A percentile compares a stretch with the other conserved stretches of the same genome.
These are phyloP conservation scores for Physocephala rufipes DNA, from an alignment of 2,888 invertebrate genomes.

Conservation along the genomic window DNA sequence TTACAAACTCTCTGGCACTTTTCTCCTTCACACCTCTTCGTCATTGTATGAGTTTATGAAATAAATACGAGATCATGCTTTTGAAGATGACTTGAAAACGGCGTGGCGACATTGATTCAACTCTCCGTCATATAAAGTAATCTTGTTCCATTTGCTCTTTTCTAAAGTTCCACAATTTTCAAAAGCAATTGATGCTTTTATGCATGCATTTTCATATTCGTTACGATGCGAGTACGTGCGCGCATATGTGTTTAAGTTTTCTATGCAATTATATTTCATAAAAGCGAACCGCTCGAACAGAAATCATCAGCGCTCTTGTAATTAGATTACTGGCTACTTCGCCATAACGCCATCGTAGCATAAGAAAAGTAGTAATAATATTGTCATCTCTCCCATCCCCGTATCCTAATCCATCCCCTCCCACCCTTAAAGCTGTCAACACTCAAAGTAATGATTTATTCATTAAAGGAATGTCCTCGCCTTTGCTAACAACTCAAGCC, in stretches of 20 bases:
- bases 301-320: conserved; percentile 39
- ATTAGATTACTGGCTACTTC: conserved; percentile 35
- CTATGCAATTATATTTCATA: neutral
- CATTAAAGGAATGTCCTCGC: conserved; percentile 17
- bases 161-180: conserved; percentile 11
- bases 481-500: neutral
- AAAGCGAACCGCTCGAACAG: conserved; percentile 13
- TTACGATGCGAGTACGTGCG: neutral
- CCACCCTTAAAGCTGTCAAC: too few species aligned
- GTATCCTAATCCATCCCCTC: too few species aligned
- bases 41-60: conserved; percentile 19
- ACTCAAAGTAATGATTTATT: conserved; percentile 1
- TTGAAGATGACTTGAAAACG: too few species aligned
- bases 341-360: neutral
- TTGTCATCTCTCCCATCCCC: too few species aligned
- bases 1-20: neutral
- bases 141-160: conserved; percentile 28
- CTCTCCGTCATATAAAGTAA: conserved; percentile 32
- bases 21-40: neutral
- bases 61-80: conserved; percentile 22
- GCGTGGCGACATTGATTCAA: neutral
- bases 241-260: neutral
- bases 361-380: neutral
- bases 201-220: too few species aligned
- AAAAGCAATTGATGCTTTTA: neutral